Base-by-base conservation (phyloP, 1,140 invertebrate genomes). In the Procambarus clarkii region DNA sequence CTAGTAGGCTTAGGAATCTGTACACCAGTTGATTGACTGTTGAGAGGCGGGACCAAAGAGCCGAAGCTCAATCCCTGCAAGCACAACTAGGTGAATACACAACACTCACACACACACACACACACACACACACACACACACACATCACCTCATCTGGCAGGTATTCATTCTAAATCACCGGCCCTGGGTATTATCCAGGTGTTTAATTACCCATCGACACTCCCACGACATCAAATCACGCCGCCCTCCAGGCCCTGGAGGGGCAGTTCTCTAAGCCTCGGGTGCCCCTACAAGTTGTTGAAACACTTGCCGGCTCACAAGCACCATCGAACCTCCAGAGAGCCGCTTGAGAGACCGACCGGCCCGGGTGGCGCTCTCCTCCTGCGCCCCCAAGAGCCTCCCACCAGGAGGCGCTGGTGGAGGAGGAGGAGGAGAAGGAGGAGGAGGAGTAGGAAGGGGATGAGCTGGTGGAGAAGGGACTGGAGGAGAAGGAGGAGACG, bases 231-330 rank as follows among this genome's bases (percentile, higher is more conserved):
- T 91, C 81, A 91, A 79, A 84, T 86, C 88, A 64, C 34, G 34
- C 74, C 11, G 76, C 81, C 81, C 76, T 79, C 74, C 44, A 64
- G 21, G n/a, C 13, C 21, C 54, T 50, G 24, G 34, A 50, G 58
- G 74, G 74, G 82, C 88, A 84, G 86, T 91, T 69, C 80, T 74
- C 24, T 48, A 11, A 85, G 81, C 64, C 81, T 83, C 69, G 48
- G 88, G 74, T 91, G 58, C 88, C 88, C 88, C 88, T 91, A 91
- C 88, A 91, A 91, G 88, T 91, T 85, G 88, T 91, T 91, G 88
- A 91, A 85, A 91, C 88, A 91, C 88, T 91, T 79, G 82, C 82
- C 88, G 58, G 21, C 82, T 50, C 81, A 79, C 50, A 74, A 91
- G 88, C 71, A 84, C 88, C 88, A 91, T 91, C 82, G 82, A 90